Evolutionary conservation across 92 coral and sea anemone genomes (phyloP).

Genomic region (Chrysogorgia sp.): DNA sequence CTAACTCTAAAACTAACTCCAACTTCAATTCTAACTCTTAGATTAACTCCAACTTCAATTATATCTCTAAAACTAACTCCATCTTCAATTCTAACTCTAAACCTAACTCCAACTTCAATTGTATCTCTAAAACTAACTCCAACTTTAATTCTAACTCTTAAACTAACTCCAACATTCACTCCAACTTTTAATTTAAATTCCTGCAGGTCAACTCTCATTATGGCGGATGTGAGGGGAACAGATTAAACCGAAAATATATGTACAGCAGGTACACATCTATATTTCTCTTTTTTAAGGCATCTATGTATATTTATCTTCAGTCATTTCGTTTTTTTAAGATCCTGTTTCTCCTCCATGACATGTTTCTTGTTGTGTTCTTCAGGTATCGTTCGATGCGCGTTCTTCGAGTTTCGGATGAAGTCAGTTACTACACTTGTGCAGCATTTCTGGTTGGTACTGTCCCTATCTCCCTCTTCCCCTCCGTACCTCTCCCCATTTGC

Average conservation of each 20-base stretch:
- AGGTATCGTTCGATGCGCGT: slow-evolving; percentile 90
- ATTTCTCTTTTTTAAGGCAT: no score
- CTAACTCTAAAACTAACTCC: not conserved
- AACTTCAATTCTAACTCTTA: not conserved
- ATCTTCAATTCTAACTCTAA: not conserved
- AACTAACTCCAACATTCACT: no score
- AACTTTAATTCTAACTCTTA: not conserved
- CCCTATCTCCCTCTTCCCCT: not conserved
- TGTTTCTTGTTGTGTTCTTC: not conserved
- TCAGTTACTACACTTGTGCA: slow-evolving; percentile 83
- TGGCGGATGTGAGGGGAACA: slow-evolving; percentile 84
- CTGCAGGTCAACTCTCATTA: slow-evolving; percentile 77
- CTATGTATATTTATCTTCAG: not conserved
- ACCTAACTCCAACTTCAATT: not conserved
- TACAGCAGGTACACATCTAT: slow-evolving; percentile 74
- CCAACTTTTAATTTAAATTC: no score
- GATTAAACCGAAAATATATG: slow-evolving; percentile 71
- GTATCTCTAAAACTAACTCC: no score
- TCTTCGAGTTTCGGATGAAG: slow-evolving; percentile 83
- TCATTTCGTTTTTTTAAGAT: not conserved
- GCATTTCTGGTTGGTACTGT: slow-evolving; percentile 71
- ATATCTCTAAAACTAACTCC: no score
- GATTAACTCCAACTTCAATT: no score
- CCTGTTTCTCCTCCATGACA: not conserved
- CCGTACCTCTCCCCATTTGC: not conserved